Conservation (phyloP, 2,113 vertebrate species). For the Muscicapa adusta region DNA sequence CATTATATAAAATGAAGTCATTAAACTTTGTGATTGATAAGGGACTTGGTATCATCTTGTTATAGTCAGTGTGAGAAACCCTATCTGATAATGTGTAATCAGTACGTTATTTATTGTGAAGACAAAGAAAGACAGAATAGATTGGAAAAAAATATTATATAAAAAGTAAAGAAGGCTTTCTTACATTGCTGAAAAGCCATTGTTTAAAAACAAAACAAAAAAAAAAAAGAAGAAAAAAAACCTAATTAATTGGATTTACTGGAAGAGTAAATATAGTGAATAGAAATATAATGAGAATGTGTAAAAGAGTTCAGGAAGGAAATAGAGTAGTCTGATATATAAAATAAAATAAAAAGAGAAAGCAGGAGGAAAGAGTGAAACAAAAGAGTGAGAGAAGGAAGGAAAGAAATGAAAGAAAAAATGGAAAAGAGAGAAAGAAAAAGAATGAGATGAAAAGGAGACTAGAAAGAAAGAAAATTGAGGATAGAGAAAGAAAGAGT, state of each 20-base stretch:
- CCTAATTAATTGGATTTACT: accelerated
- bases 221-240: background rate
- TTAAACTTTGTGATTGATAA: background rate
- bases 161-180: background rate
- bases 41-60: background rate
- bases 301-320: background rate
- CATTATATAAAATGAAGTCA: background rate
- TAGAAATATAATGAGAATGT: background rate
- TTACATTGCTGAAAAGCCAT: background rate
- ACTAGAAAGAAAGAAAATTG: accelerated
- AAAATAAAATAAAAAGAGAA: background rate
- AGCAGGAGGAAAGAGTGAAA: background rate
- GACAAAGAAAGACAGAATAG: background rate
- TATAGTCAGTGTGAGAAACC: background rate
- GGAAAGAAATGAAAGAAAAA: background rate
- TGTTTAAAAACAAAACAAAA: background rate
- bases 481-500: background rate
- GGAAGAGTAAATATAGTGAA: background rate
- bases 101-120: background rate
- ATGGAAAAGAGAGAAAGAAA: background rate
- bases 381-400: background rate
- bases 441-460: background rate
- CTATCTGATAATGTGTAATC: background rate
- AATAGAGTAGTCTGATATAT: accelerated
- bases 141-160: background rate